Evolutionary conservation across 1,140 invertebrate species (phyloP), one percentile per base, ranked within the genome.

Genomic region (Nasonia vitripennis): DNA sequence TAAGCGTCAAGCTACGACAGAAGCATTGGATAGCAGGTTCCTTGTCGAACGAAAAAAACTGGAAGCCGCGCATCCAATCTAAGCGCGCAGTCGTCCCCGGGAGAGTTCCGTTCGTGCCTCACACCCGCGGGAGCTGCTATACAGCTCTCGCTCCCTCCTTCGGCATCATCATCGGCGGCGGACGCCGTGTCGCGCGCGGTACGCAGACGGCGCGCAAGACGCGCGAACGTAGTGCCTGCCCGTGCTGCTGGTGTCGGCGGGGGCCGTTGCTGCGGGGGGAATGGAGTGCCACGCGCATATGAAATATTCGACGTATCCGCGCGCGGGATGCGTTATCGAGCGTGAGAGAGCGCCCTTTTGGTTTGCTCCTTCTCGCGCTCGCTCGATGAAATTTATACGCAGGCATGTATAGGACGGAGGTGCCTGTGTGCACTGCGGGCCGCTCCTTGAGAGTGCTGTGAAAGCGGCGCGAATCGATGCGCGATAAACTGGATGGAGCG

Each of bases 301-400:
- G 88, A 90, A 90, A 91, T 91, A 91, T 90, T 90, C 88, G 87
- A 89, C 88, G 82, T 88, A 88, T 89, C 79, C 81, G 82, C 78
- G 83, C 71, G 74, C 17, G 55, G 2, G 34, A 62, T 62, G 55
- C 55, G 55, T 34, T 45, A 75, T 45, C 74, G 74, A 75, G 77
- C 77, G 77, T 45, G 74, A 62, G 55, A 51, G 20, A 62, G 55
- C 2, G 55, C 17, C 17, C 55, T 62, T 62, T 62, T 14, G 14
- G 17, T 27, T 27, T 37, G 34, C 34, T 37, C 34, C 34, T 4
- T 37, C 34, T 37, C 34, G 2, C 34, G 2, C 55, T 62, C 78
- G 77, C 74, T 77, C 68, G 31, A 71, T 71, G 23, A 31, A 71
- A 71, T 71, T 27, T 34, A 71, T 71, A 31, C 14, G 27, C 27